phyloP scores from a whole-genome alignment of 2,888 invertebrate species.

The Sesamia inferens region DNA sequence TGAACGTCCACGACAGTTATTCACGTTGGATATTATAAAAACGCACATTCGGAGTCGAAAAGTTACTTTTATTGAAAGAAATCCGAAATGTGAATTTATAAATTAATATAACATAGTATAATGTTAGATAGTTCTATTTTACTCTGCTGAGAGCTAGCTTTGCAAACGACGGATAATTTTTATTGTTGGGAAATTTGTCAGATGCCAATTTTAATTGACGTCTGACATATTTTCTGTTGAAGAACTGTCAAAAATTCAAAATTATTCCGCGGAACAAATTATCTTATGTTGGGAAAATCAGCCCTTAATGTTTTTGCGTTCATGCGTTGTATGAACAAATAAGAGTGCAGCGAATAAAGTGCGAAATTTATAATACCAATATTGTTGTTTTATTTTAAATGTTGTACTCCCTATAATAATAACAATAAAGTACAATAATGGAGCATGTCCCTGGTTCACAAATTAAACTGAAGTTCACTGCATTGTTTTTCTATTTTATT shows the following conservation, averaged over 20 bases:
- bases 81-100: slow-evolving; percentile 13
- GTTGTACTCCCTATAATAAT: neutral
- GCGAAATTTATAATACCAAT: slow-evolving; percentile 46
- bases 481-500: too few species aligned
- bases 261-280: too few species aligned
- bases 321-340: slow-evolving; percentile 29
- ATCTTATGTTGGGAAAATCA: too few species aligned
- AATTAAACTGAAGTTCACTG: too few species aligned
- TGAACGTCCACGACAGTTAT: neutral
- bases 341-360: slow-evolving; percentile 53
- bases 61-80: slow-evolving; percentile 7
- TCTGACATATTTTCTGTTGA: too few species aligned
- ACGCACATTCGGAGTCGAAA: slow-evolving; percentile 10
- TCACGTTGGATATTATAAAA: neutral
- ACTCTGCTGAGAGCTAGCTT: neutral
- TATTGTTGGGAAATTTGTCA: too few species aligned
- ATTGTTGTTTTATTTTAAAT: slow-evolving; percentile 17
- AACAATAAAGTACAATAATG: too few species aligned
- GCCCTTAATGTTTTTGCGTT: slow-evolving; percentile 32
- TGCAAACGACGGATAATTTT: too few species aligned
- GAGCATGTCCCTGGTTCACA: too few species aligned
- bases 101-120: slow-evolving; percentile 11
- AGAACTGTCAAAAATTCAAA: too few species aligned
- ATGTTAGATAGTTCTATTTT: slow-evolving; percentile 39
- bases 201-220: too few species aligned